Evolutionary conservation across 2,113 vertebrate genomes (phyloP).

Genomic region (Gymnocephalus cernua): DNA sequence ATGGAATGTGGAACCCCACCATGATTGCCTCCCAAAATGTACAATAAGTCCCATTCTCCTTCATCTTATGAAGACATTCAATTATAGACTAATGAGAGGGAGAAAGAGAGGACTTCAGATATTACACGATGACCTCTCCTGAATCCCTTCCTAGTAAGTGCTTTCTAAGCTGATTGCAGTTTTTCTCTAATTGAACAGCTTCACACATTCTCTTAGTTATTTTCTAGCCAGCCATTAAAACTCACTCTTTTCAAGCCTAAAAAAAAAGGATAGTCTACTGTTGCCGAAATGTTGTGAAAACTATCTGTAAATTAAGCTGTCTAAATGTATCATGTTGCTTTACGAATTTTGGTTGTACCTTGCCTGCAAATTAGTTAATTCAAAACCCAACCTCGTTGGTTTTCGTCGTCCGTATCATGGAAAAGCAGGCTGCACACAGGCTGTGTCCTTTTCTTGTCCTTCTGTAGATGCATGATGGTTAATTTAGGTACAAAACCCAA

Average conservation of each 20-base stretch:
- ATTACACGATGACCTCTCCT: slow-evolving; percentile 2
- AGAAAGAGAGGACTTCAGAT: background rate
- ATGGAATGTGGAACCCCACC: background rate
- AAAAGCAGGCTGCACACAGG: no score
- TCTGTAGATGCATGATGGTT: background rate
- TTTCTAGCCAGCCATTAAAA: background rate
- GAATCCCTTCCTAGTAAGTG: slow-evolving; percentile 17
- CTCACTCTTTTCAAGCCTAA: background rate
- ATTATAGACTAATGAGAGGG: background rate
- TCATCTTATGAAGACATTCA: background rate
- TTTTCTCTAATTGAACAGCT: slow-evolving; percentile 18
- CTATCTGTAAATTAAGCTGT: background rate
- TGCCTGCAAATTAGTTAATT: slow-evolving; percentile 6
- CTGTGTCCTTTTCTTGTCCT: background rate
- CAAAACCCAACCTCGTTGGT: background rate
- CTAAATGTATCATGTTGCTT: background rate
- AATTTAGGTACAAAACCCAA: background rate
- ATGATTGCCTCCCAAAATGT: background rate
- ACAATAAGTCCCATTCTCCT: background rate
- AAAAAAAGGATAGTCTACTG: background rate
- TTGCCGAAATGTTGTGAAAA: slow-evolving; percentile 3
- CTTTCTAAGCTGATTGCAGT: slow-evolving; percentile 8
- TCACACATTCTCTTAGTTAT: background rate
- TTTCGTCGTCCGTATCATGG: background rate
- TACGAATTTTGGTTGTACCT: background rate